Base-by-base conservation (phyloP, 2,797 vertebrate species). In the Acanthornis magna region DNA sequence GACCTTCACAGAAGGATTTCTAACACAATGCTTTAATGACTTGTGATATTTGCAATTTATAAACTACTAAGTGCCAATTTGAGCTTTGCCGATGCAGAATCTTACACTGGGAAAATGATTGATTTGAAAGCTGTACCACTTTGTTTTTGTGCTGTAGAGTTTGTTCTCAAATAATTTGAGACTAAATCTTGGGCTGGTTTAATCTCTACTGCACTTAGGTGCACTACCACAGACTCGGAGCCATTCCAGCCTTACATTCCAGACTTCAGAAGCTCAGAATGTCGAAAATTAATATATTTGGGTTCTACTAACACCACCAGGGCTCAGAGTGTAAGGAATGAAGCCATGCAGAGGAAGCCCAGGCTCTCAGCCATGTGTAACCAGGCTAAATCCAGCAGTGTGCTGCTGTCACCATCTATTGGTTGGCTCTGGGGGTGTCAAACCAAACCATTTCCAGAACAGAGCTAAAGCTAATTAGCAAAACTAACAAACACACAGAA, bases 361-460 rank as follows among this genome's bases (percentile, higher is more conserved):
- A 66, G 65, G 40, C 50, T 83, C 42, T 48, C 65, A 83, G 12
- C 43, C 29, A 26, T 63, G 16, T 18, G 26, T 25, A 80, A 77
- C 25, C 18, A n/a, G 40, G 38, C 62, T 85, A 70, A 88, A 89
- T 81, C 43, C 63, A 85, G 81, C 68, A 63, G 38, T 16, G 76
- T 91, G 79, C 67, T 96, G 74, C 42, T 94, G 76, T 61, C 89
- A 96, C 88, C 88, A 96, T 72, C 80, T 96, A 79, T 95, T 85
- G 80, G 87, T 38, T 95, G 58, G 47, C 72, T 67, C 55, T 47
- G 68, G 90, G 85, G 47, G 32, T 90, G 32, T 96, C 80, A 88
- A 81, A 47, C 4, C 27, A 94, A 94, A 89, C 43, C 25, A 36
- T 22, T 79, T 63, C 58, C 48, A 88, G 80, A 88, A 34, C 27